phyloP scores from a whole-genome alignment of 2,113 vertebrate species.

The Collichthys lucidus region DNA sequence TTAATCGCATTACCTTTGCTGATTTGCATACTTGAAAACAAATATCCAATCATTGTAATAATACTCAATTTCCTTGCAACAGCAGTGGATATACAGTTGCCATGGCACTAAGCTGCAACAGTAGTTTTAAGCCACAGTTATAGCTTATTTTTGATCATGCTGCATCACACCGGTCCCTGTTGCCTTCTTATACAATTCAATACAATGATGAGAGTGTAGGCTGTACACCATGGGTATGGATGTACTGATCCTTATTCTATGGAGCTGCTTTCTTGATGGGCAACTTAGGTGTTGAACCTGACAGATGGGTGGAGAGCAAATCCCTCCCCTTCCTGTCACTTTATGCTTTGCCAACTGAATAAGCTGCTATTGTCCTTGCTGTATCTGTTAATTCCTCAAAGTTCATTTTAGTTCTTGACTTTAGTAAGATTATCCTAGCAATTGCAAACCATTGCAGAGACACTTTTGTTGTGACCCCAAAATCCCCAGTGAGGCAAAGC shows the following conservation, averaged over 20 bases:
- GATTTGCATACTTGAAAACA: constrained; percentile 55
- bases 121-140: constrained; percentile 11
- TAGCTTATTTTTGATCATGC: constrained; percentile 3
- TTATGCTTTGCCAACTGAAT: constrained; percentile 7
- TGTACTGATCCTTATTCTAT: too few relatives aligned
- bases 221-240: too few relatives aligned
- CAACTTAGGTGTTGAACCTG: constrained; percentile 10
- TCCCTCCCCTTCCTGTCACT: background rate
- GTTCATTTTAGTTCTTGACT: background rate
- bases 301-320: constrained; percentile 1
- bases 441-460: background rate
- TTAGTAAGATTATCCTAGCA: too few relatives aligned
- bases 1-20: constrained; percentile 50
- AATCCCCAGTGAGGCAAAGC: background rate
- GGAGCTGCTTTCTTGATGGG: background rate
- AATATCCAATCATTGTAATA: constrained; percentile 45
- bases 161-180: background rate
- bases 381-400: constrained; percentile 19
- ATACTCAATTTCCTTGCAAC: constrained; percentile 21
- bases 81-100: constrained; percentile 45
- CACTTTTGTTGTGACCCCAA: background rate
- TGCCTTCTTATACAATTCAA: background rate
- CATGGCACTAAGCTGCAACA: constrained; percentile 36
- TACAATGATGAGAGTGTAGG: too few relatives aligned
- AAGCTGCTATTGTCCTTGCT: background rate